Percentiles rank a stretch among this genome's conserved stretches.
phyloP scores from a whole-genome alignment of 2,888 invertebrate genomes.

The Rhagonycha fulva region DNA sequence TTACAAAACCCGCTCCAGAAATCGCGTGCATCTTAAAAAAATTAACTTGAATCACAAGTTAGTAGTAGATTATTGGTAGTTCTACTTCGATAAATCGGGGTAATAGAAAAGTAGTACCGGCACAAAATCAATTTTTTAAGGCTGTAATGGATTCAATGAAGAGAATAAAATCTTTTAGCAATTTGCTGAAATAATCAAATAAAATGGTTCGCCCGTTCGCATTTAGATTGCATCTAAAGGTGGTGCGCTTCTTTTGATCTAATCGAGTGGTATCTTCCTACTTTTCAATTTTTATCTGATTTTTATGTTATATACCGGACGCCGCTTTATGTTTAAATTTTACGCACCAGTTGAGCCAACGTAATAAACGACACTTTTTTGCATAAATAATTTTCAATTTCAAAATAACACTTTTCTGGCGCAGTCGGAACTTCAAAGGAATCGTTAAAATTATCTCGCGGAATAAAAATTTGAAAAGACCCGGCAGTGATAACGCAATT shows the following conservation, averaged over 20 bases:
- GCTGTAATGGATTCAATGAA: conserved; percentile 20
- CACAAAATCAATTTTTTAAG: conserved; percentile 9
- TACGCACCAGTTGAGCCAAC: background rate
- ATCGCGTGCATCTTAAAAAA: background rate
- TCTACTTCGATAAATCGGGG: background rate
- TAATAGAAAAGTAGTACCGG: background rate
- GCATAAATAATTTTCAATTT: background rate
- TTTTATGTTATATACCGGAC: background rate
- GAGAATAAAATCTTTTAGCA: conserved; percentile 30
- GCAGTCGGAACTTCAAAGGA: background rate
- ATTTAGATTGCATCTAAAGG: conserved; percentile 35
- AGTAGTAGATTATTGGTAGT: background rate
- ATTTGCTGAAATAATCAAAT: conserved; percentile 38
- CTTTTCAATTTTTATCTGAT: conserved; percentile 16
- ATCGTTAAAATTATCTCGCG: background rate
- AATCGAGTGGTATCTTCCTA: conserved; percentile 28
- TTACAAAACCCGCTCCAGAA: background rate
- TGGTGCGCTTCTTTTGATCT: conserved; percentile 29
- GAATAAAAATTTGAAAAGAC: background rate
- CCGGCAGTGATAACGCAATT: background rate
- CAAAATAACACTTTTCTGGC: background rate
- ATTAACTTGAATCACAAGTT: background rate
- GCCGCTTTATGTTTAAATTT: background rate
- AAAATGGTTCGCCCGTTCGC: conserved; percentile 33
- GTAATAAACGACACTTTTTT: background rate